Evolutionary conservation across 2,797 vertebrate species (phyloP).

Genomic region (Thunnus albacares): DNA sequence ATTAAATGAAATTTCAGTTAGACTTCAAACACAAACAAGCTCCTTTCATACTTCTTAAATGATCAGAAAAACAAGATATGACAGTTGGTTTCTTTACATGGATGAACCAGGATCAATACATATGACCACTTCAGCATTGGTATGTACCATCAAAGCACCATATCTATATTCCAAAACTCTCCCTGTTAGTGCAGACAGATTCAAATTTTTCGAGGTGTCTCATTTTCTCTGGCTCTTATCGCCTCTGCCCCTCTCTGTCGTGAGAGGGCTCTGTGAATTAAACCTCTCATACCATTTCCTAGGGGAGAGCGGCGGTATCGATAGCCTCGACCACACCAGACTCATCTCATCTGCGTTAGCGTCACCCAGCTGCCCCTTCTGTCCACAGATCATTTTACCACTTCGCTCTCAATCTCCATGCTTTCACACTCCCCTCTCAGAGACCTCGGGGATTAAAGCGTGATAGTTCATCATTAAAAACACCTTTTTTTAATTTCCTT

Average conservation of each 20-base stretch:
- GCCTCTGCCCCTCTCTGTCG: neutral
- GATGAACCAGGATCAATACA: neutral
- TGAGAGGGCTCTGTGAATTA: slow-evolving; percentile 38
- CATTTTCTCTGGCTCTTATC: slow-evolving; percentile 23
- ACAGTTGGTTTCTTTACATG: neutral
- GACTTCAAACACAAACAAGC: too few species aligned
- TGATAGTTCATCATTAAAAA: slow-evolving; percentile 34
- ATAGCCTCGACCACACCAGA: neutral
- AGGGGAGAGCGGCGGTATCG: neutral
- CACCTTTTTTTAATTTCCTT: slow-evolving; percentile 7
- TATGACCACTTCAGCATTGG: neutral
- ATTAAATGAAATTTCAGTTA: too few species aligned
- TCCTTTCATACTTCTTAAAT: neutral
- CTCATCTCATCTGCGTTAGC: slow-evolving; percentile 20
- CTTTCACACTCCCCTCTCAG: slow-evolving; percentile 8
- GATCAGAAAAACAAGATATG: neutral
- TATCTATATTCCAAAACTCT: neutral
- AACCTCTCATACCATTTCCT: slow-evolving; percentile 21
- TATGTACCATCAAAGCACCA: neutral
- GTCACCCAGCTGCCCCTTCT: neutral
- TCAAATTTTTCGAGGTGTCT: slow-evolving; percentile 25
- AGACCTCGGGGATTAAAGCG: neutral
- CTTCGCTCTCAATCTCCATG: neutral
- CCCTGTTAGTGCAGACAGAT: neutral
- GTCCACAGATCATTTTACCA: slow-evolving; percentile 1